Evolutionary conservation across 2,888 invertebrate species (phyloP), one percentile per base, ranked within the genome.

Genomic region (Drosophila phalerata): DNA sequence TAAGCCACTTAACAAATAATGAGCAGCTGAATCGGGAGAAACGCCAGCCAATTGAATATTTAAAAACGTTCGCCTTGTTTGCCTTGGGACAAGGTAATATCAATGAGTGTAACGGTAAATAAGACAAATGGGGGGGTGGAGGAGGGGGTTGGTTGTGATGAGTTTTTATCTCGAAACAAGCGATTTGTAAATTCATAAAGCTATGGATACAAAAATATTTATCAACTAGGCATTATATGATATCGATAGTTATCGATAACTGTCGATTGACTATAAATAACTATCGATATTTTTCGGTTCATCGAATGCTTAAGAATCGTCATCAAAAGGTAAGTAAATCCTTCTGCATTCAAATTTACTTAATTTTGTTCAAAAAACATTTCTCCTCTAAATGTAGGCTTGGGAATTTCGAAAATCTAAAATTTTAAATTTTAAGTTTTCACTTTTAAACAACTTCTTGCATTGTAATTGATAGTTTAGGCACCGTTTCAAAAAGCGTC

Each of bases 1-100:
- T 89, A 82, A 89, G 87, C 80, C 80, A 89, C 90, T 88, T 84
- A 86, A 90, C 88, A 88, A 88, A 90, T 86, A 88, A 88, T 84
- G 85, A 89, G 85, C 78, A 85, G 80, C 75, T 47, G n/a, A 40
- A 40, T 40, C 42, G 58, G 40, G 69, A 67, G 70, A 56, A 58
- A 13, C 67, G 66, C 42, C 47, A 53, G 62, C 63, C 72, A 77
- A 81, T 81, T 88, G 77, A 84, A 86, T 87, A 84, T 84, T 85
- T 89, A 63, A 87, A 81, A 73, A 60, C 60, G 45, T 51, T 9
- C 52, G 43, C 5, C 51, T 15, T 69, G 58, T 42, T 56, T 63
- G 40, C 30, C 38, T 13, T 19, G 17, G 13, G 4, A 6, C 15
- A 42, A 37, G 34, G 30, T 17, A n/a, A 28, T 15, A 0, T 32